Conservation (phyloP, 2,113 vertebrate species). For the Pelvicachromis taeniatus region DNA sequence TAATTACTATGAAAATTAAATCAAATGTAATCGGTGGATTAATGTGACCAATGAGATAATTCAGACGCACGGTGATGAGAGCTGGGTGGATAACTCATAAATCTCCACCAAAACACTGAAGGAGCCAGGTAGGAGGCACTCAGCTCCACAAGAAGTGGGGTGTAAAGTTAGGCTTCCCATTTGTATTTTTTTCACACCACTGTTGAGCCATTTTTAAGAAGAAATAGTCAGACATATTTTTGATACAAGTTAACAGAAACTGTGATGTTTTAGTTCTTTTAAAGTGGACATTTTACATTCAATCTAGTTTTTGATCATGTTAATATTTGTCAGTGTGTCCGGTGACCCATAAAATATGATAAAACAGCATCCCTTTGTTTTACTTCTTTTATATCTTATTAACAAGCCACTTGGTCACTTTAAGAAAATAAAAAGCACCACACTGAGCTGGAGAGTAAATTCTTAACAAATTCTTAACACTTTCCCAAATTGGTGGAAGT, state of each 20-base stretch:
- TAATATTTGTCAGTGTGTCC: neutral
- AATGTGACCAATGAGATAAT: conserved; percentile 73
- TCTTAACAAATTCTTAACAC: neutral
- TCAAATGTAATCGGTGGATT: conserved; percentile 76
- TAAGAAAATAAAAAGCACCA: too few relatives aligned
- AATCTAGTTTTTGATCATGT: neutral
- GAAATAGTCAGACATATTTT: neutral
- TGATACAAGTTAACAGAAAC: neutral
- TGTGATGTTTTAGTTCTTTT: neutral
- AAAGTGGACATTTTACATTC: neutral
- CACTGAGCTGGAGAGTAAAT: neutral
- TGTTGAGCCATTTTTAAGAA: neutral
- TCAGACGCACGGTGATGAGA: conserved; percentile 63
- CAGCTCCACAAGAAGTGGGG: neutral
- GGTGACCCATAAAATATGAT: neutral
- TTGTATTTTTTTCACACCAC: conserved; percentile 8
- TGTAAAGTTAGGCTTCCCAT: conserved; percentile 19
- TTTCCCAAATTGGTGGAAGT: neutral
- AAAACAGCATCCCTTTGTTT: neutral
- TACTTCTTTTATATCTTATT: neutral
- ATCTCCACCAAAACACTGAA: conserved; percentile 61
- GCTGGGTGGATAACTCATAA: conserved; percentile 66
- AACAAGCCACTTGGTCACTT: neutral
- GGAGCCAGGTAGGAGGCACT: conserved; percentile 27
- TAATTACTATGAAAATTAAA: conserved; percentile 80